Conservation (phyloP, 2,888 invertebrate genomes). For the Acrobasis suavella region DNA sequence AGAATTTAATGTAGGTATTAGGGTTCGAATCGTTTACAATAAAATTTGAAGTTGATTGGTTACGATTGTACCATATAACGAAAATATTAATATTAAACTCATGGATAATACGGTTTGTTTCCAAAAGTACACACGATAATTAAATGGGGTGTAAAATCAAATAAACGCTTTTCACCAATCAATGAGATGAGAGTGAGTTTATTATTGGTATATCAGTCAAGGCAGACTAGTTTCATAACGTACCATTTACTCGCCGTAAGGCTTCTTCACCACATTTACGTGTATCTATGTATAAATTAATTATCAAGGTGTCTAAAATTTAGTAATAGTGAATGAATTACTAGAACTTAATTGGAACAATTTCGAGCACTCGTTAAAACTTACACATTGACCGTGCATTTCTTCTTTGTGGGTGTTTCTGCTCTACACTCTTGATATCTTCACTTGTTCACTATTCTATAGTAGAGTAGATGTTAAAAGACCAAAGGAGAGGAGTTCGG, state of each 20-base stretch:
- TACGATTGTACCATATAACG: conserved; percentile 27
- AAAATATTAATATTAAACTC: conserved; percentile 32
- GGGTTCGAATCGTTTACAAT: conserved; percentile 42
- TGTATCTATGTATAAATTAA: conserved; percentile 71
- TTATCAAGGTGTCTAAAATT: conserved; percentile 67
- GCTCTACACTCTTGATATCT: conserved; percentile 68
- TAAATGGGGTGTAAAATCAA: conserved; percentile 36
- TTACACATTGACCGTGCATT: conserved; percentile 79
- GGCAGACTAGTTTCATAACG: conserved; percentile 31
- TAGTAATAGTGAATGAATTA: conserved; percentile 79
- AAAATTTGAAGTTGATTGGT: conserved; percentile 33
- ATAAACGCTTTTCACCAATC: conserved; percentile 21
- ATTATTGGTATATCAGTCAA: conserved; percentile 6
- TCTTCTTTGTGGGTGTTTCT: conserved; percentile 72
- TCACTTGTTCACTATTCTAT: conserved; percentile 69
- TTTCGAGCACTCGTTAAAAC: conserved; percentile 81
- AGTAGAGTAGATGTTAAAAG: conserved; percentile 73
- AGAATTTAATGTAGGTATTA: conserved; percentile 51
- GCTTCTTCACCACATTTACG: conserved; percentile 55
- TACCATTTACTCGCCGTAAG: conserved; percentile 42
- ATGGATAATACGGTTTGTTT: conserved; percentile 41
- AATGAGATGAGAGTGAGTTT: neutral
- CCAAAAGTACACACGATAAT: conserved; percentile 29
- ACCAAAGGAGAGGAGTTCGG: conserved; percentile 71
- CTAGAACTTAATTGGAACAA: conserved; percentile 77